phyloP scores from a whole-genome alignment of 2,113 vertebrate genomes.

The Hemibagrus wyckioides region DNA sequence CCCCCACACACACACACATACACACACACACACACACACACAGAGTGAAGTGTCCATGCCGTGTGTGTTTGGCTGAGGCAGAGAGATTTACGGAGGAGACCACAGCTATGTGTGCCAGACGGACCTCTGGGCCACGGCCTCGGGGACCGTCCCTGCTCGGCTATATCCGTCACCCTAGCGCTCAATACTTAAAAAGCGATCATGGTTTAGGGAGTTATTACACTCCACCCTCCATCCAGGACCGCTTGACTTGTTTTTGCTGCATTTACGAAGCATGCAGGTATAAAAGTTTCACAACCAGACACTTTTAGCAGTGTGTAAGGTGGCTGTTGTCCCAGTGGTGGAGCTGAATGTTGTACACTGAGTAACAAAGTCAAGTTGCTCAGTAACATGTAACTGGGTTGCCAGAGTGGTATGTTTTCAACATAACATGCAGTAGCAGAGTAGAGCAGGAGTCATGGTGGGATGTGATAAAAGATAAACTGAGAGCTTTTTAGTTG shows the following conservation, averaged over 20 bases:
- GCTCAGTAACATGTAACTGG: background rate
- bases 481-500: slow-evolving; percentile 22
- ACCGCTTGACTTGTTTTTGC: slow-evolving; percentile 24
- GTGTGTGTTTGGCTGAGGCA: background rate
- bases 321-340: background rate
- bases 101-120: slow-evolving; percentile 59
- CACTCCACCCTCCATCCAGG: slow-evolving; percentile 56
- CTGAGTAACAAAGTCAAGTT: background rate
- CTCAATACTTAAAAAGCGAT: slow-evolving; percentile 65
- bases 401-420: background rate
- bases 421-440: background rate
- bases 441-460: slow-evolving; percentile 11
- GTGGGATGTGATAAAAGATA: slow-evolving; percentile 21
- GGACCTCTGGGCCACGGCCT: slow-evolving; percentile 28
- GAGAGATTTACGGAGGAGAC: slow-evolving; percentile 46
- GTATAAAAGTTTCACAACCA: slow-evolving; percentile 43
- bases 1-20: slow-evolving; percentile 6
- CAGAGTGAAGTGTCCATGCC: background rate
- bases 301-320: background rate
- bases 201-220: slow-evolving; percentile 57
- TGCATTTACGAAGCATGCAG: slow-evolving; percentile 45
- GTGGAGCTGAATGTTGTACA: background rate
- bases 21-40: background rate
- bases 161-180: slow-evolving; percentile 59
- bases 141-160: slow-evolving; percentile 48